Percentiles rank a stretch among this genome's conserved stretches.
These are phyloP conservation scores for Podarcis lilfordi DNA, from an alignment of 2,797 vertebrate species.

Conservation along the genomic window DNA sequence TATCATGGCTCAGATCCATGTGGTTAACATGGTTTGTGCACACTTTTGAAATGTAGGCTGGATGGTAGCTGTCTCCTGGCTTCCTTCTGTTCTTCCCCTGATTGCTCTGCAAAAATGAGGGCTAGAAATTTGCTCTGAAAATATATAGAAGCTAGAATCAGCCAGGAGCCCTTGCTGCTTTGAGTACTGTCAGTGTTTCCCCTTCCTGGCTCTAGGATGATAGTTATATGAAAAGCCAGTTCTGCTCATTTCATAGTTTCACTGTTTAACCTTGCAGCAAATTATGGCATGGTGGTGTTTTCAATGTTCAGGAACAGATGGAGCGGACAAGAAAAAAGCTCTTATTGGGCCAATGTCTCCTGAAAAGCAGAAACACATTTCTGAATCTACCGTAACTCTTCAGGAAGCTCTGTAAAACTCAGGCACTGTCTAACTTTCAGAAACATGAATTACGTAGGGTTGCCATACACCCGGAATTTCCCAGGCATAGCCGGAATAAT, in stretches of 20 bases:
- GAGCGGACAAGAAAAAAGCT: background rate
- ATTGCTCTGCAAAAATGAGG: background rate
- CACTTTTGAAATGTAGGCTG: background rate
- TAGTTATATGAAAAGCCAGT: background rate
- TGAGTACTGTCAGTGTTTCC: background rate
- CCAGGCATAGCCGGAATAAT: too few species aligned
- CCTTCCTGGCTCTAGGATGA: background rate
- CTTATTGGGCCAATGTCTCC: background rate
- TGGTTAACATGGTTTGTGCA: background rate
- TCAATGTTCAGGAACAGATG: too few species aligned
- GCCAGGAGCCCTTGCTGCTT: background rate
- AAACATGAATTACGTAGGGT: background rate
- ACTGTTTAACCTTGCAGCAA: background rate
- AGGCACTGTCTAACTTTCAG: background rate
- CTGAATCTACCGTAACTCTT: background rate
- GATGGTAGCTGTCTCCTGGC: too few species aligned
- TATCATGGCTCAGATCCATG: background rate
- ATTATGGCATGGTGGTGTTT: too few species aligned
- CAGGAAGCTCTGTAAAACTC: background rate
- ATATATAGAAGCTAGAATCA: background rate
- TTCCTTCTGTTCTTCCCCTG: background rate
- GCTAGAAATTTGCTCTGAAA: background rate
- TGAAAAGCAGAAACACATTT: background rate
- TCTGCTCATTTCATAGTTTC: background rate
- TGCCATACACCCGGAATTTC: too few species aligned